A percentile compares a stretch with the other conserved stretches of the same genome.
Evolutionary conservation across 2,113 vertebrate species (phyloP).

Genomic region (Leptobrachium ailaonicum): DNA sequence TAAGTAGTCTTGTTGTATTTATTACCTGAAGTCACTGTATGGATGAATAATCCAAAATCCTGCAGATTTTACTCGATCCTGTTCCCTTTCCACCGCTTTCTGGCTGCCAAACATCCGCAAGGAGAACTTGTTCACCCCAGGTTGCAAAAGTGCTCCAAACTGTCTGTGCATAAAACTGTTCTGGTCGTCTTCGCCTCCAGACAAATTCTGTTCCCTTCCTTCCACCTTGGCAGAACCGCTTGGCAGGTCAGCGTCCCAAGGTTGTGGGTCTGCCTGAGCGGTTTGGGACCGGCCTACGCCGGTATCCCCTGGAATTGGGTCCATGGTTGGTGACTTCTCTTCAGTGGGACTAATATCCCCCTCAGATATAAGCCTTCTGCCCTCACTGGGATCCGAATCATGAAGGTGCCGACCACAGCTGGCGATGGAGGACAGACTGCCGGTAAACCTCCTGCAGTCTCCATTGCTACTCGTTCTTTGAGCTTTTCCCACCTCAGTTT

Average conservation of each 20-base stretch:
- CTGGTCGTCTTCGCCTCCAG: slow-evolving; percentile 89
- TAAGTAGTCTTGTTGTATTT: not conserved
- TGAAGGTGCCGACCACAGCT: slow-evolving; percentile 83
- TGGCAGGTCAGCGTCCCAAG: slow-evolving; percentile 69
- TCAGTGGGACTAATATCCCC: slow-evolving; percentile 79
- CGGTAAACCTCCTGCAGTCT: slow-evolving; percentile 92
- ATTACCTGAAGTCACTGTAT: slow-evolving; percentile 99
- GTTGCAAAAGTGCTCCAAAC: slow-evolving; percentile 95
- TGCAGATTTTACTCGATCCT: slow-evolving; percentile 95
- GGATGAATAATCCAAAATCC: slow-evolving; percentile 99
- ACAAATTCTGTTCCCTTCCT: slow-evolving; percentile 85
- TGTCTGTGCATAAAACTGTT: slow-evolving; percentile 96
- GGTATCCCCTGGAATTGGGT: slow-evolving; percentile 67
- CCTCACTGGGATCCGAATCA: slow-evolving; percentile 86
- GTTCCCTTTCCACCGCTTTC: slow-evolving; percentile 96
- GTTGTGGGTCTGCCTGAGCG: slow-evolving; percentile 45
- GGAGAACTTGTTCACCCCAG: slow-evolving; percentile 99
- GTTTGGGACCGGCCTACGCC: slow-evolving; percentile 62
- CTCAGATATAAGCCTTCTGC: slow-evolving; percentile 87
- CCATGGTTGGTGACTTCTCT: slow-evolving; percentile 77
- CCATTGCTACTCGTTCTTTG: slow-evolving; percentile 93
- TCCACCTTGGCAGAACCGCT: slow-evolving; percentile 86
- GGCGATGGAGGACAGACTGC: slow-evolving; percentile 91
- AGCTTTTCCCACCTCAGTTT: slow-evolving; percentile 78
- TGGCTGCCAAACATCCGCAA: slow-evolving; percentile 99